Conservation (phyloP, 2,113 vertebrate species). For the Capreolus pygargus region DNA sequence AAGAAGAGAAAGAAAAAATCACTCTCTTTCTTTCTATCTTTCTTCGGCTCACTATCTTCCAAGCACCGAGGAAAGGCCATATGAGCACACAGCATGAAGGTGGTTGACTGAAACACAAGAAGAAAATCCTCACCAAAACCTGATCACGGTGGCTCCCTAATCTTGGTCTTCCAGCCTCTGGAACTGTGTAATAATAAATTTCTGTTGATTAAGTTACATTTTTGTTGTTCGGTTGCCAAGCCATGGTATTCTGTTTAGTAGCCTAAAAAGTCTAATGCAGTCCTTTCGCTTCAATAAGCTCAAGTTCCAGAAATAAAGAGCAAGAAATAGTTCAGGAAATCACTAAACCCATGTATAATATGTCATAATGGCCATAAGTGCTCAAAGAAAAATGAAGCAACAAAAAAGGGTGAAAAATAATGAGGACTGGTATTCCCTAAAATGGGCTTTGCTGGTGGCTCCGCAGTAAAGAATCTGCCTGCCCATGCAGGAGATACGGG, state of each 20-base stretch:
- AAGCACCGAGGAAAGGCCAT: not conserved
- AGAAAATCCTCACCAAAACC: not conserved
- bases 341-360: not conserved
- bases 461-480: not conserved
- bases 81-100: not conserved
- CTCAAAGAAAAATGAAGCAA: not conserved
- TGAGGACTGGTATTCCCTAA: not conserved
- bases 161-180: not conserved
- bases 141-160: not conserved
- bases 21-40: not conserved
- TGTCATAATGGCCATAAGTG: not conserved
- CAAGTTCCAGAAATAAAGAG: not conserved
- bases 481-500: not conserved
- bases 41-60: not conserved
- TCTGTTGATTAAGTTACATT: not conserved
- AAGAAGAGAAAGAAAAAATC: not conserved
- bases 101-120: not conserved
- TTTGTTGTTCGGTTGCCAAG: rapidly evolving
- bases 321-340: not conserved
- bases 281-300: not conserved
- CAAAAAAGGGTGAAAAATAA: not conserved
- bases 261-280: not conserved
- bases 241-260: not conserved
- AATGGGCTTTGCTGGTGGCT: not conserved
- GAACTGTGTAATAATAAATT: not conserved